Base-by-base conservation (phyloP, 1,140 invertebrate species). In the Habropoda laboriosa region DNA sequence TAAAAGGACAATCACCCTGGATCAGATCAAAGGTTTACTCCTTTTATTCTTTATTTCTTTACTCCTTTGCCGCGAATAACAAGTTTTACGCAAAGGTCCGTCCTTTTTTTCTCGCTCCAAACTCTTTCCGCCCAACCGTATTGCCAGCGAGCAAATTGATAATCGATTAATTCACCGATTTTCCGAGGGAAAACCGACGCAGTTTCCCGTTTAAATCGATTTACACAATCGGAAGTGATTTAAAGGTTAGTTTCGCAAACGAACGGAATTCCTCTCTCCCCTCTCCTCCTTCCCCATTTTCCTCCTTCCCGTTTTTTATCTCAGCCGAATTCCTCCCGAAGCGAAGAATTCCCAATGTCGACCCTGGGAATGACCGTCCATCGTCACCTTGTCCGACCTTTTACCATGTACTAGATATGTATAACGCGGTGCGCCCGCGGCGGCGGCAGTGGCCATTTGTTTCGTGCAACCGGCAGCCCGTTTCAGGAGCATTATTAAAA, bases 131-230 rank as follows among this genome's bases (percentile, higher is more conserved):
- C n/a, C n/a, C n/a, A n/a, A 4, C 3, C n/a, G 12, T 10, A 3
- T 24, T 61, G 63, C 64, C 68, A 32, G 70, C 82, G 27, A 61
- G 63, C 74, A 87, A 88, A 79, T 84, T 79, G 80, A 88, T 88
- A 87, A 87, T 71, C 80, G 76, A 86, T 80, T 82, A 85, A 85
- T 80, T 74, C 63, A 85, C 75, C 68, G 78, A 81, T 80, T 76
- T 32, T n/a, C 27, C 38, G 67, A 77, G 21, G n/a, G 38, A 27
- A 53, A 64, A 55, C 47, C 55, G 45, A 35, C 27, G 18, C 40
- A 32, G 42, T 32, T 24, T 49, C 35, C 35, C 42, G 49, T 73
- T 79, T 75, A 84, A 88, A 79, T 49, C 67, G 67, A 86, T 88
- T 88, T 86, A 35, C 74, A 67, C 12, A 58, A 66, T 47, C 74